Percentiles rank a stretch among this genome's conserved stretches.
phyloP scores from a whole-genome alignment of 2,797 vertebrate species.

The Eremophila alpestris region DNA sequence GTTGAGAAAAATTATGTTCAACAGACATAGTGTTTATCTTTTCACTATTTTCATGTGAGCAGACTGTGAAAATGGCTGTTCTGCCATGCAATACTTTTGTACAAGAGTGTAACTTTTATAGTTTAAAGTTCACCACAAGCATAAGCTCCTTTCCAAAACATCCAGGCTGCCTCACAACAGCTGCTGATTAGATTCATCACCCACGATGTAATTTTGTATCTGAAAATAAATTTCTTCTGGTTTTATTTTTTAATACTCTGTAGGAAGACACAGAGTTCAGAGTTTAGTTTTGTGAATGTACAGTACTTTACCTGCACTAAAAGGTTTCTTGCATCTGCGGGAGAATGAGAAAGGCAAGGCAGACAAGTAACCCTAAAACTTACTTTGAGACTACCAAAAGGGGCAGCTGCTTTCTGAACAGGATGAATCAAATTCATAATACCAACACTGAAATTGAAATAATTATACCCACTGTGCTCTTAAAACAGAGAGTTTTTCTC shows the following conservation, averaged over 20 bases:
- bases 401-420: conserved; percentile 26
- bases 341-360: background rate
- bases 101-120: conserved; percentile 31
- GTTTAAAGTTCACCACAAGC: background rate
- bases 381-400: background rate
- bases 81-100: conserved; percentile 59
- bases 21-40: conserved; percentile 46
- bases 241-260: conserved; percentile 4
- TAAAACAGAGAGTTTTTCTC: background rate
- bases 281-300: conserved; percentile 56
- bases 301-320: conserved; percentile 2
- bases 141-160: conserved; percentile 11
- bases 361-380: conserved; percentile 25
- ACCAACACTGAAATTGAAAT: background rate
- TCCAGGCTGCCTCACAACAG: conserved; percentile 42
- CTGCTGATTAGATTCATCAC: conserved; percentile 22
- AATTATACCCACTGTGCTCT: background rate
- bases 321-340: background rate
- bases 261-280: conserved; percentile 19
- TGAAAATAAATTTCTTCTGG: background rate
- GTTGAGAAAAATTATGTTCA: conserved; percentile 46
- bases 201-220: background rate
- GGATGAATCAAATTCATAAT: background rate
- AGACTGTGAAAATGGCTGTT: conserved; percentile 67
- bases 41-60: conserved; percentile 59